Evolutionary conservation across 2,888 invertebrate species (phyloP).

Genomic region (Caenorhabditis wallacei): DNA sequence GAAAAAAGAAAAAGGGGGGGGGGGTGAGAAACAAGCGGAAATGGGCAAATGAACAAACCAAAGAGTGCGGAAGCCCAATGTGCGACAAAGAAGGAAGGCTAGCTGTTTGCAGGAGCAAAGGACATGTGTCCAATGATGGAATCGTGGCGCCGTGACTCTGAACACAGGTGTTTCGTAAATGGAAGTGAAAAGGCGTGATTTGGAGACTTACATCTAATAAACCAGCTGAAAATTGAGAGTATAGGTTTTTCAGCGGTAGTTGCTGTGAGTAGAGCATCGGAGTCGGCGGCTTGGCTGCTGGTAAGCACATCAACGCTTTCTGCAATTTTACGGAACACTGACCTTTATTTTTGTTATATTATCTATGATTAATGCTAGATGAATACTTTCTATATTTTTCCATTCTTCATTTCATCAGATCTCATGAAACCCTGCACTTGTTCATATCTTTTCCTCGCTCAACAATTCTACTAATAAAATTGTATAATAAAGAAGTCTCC

Average conservation of each 20-base stretch:
- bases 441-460: too few species aligned
- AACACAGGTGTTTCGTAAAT: conserved; percentile 30
- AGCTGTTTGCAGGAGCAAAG: conserved; percentile 58
- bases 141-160: conserved; percentile 51
- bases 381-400: not conserved
- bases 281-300: conserved; percentile 47
- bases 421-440: too few species aligned
- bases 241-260: conserved; percentile 48
- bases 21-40: conserved; percentile 44
- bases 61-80: conserved; percentile 56
- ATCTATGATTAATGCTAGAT: too few species aligned
- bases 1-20: not conserved
- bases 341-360: too few species aligned
- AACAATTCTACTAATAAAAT: not conserved
- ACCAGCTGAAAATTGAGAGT: conserved; percentile 47
- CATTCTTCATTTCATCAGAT: not conserved
- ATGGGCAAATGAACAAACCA: conserved; percentile 53
- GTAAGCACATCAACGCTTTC: conserved; percentile 64
- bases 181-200: not conserved
- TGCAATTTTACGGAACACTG: conserved; percentile 5
- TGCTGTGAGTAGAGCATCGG: conserved; percentile 51
- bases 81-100: conserved; percentile 59
- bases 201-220: conserved; percentile 44
- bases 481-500: not conserved
- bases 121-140: conserved; percentile 59